Evolutionary conservation across 92 coral and sea anemone genomes (phyloP).

Genomic region (Hydrozoanthus gracilis): DNA sequence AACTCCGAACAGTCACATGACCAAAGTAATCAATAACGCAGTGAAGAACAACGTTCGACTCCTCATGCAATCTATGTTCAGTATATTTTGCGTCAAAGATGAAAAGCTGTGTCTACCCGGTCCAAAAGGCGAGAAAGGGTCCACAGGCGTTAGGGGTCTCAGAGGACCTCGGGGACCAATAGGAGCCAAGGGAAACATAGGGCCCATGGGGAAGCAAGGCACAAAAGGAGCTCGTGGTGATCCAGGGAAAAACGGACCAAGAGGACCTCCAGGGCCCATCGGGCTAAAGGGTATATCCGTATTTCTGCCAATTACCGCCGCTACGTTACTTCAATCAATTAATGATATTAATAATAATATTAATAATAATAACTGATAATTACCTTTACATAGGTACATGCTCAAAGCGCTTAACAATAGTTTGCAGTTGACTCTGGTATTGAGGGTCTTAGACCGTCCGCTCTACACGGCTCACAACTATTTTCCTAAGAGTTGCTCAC

Average conservation of each 20-base stretch:
- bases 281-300: not conserved
- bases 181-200: not conserved
- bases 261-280: not conserved
- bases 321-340: too few species aligned
- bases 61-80: not conserved
- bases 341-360: too few species aligned
- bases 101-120: not conserved
- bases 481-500: too few species aligned
- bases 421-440: too few species aligned
- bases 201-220: not conserved
- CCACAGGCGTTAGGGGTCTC: not conserved
- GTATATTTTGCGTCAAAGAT: not conserved
- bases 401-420: too few species aligned
- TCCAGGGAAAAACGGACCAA: not conserved
- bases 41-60: not conserved
- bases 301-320: too few species aligned
- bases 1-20: not conserved
- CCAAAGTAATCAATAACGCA: not conserved
- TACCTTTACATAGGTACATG: too few species aligned
- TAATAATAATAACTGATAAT: too few species aligned
- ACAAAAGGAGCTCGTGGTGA: not conserved
- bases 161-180: not conserved
- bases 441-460: too few species aligned
- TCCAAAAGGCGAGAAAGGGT: not conserved
- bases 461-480: too few species aligned